Evolutionary conservation across 2,797 vertebrate genomes (phyloP).

Genomic region (Cyclopterus lumpus): DNA sequence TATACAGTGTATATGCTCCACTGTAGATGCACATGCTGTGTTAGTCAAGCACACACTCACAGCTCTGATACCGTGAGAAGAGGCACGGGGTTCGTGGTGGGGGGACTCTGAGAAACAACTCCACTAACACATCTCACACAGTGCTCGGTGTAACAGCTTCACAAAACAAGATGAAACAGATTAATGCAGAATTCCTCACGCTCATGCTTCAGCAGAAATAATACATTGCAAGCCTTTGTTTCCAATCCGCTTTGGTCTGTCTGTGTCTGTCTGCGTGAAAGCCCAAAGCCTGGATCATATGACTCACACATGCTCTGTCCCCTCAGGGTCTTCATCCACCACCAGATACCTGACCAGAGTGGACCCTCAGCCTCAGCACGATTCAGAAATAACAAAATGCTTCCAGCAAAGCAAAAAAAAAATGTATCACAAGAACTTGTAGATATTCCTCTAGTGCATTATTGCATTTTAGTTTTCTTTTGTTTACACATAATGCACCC

Average conservation of each 20-base stretch:
- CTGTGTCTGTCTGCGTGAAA: slow-evolving; percentile 36
- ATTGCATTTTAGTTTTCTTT: not conserved
- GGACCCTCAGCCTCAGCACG: slow-evolving; percentile 29
- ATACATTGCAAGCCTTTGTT: slow-evolving; percentile 63
- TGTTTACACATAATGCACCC: slow-evolving; percentile 6
- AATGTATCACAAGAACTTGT: slow-evolving; percentile 25
- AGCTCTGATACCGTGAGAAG: slow-evolving; percentile 46
- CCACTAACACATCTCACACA: slow-evolving; percentile 19
- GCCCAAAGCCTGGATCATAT: slow-evolving; percentile 57
- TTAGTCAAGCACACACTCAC: slow-evolving; percentile 31
- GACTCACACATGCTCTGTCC: slow-evolving; percentile 68
- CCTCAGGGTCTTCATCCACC: slow-evolving; percentile 61
- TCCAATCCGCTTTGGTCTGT: slow-evolving; percentile 62
- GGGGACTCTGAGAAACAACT: slow-evolving; percentile 50
- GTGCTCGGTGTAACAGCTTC: slow-evolving; percentile 35
- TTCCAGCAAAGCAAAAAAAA: not conserved
- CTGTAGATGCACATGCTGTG: slow-evolving; percentile 22
- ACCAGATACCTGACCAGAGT: slow-evolving; percentile 64
- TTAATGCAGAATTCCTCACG: slow-evolving; percentile 60
- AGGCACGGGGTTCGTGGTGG: slow-evolving; percentile 41
- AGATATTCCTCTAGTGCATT: not conserved
- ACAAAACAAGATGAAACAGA: slow-evolving; percentile 55
- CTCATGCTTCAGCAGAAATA: slow-evolving; percentile 51
- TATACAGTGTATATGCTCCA: not conserved
- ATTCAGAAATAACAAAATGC: slow-evolving; percentile 49